phyloP scores from a whole-genome alignment of 2,113 vertebrate genomes.

The Eurypyga helias region DNA sequence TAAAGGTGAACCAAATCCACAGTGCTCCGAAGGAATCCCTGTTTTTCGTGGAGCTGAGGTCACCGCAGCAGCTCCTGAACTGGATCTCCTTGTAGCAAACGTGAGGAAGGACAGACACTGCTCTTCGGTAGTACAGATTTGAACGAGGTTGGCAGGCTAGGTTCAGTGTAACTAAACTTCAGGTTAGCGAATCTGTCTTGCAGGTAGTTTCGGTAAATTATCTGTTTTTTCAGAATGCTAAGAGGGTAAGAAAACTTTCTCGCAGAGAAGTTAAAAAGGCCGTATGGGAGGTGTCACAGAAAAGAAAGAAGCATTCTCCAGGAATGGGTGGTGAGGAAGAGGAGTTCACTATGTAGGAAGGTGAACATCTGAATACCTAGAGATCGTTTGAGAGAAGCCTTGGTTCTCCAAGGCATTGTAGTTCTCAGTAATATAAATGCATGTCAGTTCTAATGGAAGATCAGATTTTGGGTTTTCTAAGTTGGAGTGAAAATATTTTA shows the following conservation, averaged over 20 bases:
- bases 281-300: background rate
- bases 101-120: fast-evolving
- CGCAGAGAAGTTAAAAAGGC: background rate
- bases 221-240: background rate
- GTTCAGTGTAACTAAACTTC: background rate
- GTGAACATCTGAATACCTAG: background rate
- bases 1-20: background rate
- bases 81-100: background rate
- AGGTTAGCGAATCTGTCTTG: background rate
- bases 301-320: background rate
- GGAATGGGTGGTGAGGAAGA: background rate
- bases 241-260: background rate
- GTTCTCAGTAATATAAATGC: background rate
- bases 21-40: background rate
- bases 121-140: background rate
- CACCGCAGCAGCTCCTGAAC: background rate
- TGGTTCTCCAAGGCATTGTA: background rate
- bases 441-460: background rate
- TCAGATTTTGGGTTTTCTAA: background rate
- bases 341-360: background rate
- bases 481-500: background rate
- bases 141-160: background rate
- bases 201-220: background rate
- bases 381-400: background rate
- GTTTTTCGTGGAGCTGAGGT: background rate